A percentile compares a stretch with the other conserved stretches of the same genome.
Evolutionary conservation across 37 sponge, comb jelly and placozoan genomes (phyloP).

Genomic region (Dysidea cf. avara): DNA sequence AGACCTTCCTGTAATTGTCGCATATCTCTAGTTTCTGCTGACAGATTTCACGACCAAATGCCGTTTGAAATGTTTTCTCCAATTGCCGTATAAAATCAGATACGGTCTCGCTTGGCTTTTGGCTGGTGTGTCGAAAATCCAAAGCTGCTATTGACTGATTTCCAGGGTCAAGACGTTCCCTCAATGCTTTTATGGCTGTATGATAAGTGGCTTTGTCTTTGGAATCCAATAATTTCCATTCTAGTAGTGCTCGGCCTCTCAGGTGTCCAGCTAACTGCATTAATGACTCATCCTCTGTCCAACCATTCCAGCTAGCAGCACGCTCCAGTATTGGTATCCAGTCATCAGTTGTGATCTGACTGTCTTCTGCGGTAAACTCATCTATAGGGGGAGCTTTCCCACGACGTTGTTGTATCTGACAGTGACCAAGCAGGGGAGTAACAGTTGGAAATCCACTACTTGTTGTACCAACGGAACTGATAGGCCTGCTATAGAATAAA

Average conservation of each 20-base stretch:
- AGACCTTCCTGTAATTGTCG: no score
- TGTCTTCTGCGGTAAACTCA: neutral
- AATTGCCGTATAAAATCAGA: slow-evolving; percentile 9
- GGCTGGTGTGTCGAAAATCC: slow-evolving; percentile 24
- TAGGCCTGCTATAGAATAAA: no score
- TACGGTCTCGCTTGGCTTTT: slow-evolving; percentile 12
- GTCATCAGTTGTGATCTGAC: neutral
- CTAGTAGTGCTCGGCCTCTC: slow-evolving; percentile 7
- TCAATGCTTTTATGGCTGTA: slow-evolving; percentile 1
- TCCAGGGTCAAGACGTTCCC: slow-evolving; percentile 10
- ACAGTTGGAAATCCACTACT: no score
- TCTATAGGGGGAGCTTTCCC: slow-evolving; percentile 20
- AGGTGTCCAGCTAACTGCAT: slow-evolving; percentile 33
- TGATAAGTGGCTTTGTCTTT: neutral
- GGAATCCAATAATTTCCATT: neutral
- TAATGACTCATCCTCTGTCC: slow-evolving; percentile 15
- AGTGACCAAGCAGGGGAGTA: no score
- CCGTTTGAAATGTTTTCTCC: neutral
- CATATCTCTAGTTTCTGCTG: no score
- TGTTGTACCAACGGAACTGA: no score
- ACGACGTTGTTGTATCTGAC: no score
- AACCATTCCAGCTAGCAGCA: slow-evolving; percentile 15
- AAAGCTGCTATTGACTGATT: slow-evolving; percentile 6
- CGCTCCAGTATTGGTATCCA: slow-evolving; percentile 4
- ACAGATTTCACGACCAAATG: no score